Evolutionary conservation across 2,113 vertebrate species (phyloP).

Genomic region (Xiphophorus couchianus): DNA sequence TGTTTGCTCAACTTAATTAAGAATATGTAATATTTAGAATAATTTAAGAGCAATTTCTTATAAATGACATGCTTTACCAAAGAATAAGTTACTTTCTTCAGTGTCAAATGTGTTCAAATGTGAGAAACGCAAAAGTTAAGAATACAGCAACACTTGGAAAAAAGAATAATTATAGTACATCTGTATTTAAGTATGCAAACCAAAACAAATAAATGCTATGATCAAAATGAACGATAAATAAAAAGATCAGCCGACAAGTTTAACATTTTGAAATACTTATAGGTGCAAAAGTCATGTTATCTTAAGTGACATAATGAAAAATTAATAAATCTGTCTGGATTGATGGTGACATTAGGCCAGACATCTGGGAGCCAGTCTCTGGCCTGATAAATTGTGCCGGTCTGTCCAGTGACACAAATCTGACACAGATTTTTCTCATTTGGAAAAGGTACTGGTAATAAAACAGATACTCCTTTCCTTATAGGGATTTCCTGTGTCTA

Average conservation of each 20-base stretch:
- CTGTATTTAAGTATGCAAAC: neutral
- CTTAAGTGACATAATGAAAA: constrained; percentile 48
- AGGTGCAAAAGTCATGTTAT: constrained; percentile 29
- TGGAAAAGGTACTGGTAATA: constrained; percentile 11
- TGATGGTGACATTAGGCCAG: constrained; percentile 41
- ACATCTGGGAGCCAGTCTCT: constrained; percentile 51
- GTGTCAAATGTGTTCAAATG: neutral
- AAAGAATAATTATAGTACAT: neutral
- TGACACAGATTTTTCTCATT: constrained; percentile 32
- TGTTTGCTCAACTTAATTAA: neutral
- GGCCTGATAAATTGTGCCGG: constrained; percentile 44
- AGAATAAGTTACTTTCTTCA: neutral
- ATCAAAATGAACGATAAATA: constrained; percentile 20
- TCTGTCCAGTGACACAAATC: constrained; percentile 45
- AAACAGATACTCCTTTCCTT: neutral
- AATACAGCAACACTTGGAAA: neutral
- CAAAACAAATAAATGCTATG: neutral
- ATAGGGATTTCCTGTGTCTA: constrained; percentile 6
- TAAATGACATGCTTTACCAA: neutral
- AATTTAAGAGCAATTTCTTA: neutral
- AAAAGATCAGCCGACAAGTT: constrained; percentile 20
- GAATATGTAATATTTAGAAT: neutral
- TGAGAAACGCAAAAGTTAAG: neutral
- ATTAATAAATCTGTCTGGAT: constrained; percentile 54
- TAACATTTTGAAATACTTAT: constrained; percentile 22